A percentile compares a stretch with the other conserved stretches of the same genome.
Conservation (phyloP, 2,113 vertebrate species). For the Limnothrissa miodon region DNA sequence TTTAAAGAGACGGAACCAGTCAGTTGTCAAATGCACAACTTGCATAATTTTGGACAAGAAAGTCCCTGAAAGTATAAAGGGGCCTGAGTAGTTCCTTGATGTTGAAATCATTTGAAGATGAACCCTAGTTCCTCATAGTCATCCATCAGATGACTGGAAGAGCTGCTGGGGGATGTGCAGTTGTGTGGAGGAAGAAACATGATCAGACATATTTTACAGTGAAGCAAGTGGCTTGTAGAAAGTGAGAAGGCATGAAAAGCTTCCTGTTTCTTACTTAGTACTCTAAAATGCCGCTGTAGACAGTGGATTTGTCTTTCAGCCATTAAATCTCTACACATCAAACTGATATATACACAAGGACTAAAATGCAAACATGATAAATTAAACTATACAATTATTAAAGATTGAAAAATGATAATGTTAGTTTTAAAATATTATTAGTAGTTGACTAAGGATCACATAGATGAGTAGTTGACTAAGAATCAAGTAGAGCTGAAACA, state of each 20-base stretch:
- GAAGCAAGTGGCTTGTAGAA: no score
- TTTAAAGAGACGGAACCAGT: neutral
- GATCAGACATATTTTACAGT: no score
- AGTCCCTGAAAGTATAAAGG: neutral
- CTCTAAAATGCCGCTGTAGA: neutral
- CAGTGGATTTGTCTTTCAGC: neutral
- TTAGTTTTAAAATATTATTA: neutral
- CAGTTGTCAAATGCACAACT: neutral
- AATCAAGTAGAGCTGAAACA: neutral
- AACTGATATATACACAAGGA: neutral
- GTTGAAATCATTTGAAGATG: neutral
- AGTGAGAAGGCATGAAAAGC: neutral
- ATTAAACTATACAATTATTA: neutral
- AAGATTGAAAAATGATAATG: neutral
- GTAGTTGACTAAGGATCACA: neutral
- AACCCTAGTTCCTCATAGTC: no score
- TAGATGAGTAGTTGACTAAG: neutral
- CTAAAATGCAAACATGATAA: neutral
- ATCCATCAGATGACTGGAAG: neutral
- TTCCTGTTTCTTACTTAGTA: neutral
- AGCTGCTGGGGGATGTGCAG: no score
- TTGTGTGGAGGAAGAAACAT: no score
- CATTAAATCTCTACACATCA: neutral
- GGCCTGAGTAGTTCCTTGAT: neutral
- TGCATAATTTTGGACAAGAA: neutral